phyloP scores from a whole-genome alignment of 1,140 invertebrate genomes.

The Atta texana region DNA sequence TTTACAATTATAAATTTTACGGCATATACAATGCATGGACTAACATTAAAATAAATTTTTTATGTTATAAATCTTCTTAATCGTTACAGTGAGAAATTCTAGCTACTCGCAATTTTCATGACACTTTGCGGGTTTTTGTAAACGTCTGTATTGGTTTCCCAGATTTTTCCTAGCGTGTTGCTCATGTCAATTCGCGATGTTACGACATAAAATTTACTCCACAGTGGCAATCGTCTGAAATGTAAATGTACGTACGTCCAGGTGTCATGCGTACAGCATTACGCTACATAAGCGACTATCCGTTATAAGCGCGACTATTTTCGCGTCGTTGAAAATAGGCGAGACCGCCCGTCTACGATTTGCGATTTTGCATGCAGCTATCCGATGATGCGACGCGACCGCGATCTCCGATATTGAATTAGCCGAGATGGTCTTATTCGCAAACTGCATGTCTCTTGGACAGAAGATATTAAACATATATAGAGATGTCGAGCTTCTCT shows the following conservation, averaged over 20 bases:
- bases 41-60: neutral
- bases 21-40: neutral
- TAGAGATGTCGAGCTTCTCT: neutral
- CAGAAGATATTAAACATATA: neutral
- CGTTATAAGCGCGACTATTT: conserved; percentile 38
- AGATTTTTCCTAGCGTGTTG: neutral
- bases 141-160: neutral
- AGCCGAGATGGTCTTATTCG: neutral
- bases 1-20: neutral
- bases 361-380: conserved; percentile 19
- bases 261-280: conserved; percentile 1
- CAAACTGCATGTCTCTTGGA: neutral
- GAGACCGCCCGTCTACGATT: conserved; percentile 62
- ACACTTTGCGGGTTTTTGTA: neutral
- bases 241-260: neutral
- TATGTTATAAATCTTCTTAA: neutral
- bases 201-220: neutral
- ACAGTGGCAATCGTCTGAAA: neutral
- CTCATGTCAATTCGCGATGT: neutral
- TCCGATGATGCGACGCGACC: neutral
- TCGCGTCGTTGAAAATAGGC: conserved; percentile 52
- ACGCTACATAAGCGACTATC: neutral
- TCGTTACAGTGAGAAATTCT: neutral
- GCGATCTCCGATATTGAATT: conserved; percentile 22
- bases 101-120: neutral